Conservation (phyloP, 64 coral and sea anemone genomes). For the Astreopora myriophthalma region DNA sequence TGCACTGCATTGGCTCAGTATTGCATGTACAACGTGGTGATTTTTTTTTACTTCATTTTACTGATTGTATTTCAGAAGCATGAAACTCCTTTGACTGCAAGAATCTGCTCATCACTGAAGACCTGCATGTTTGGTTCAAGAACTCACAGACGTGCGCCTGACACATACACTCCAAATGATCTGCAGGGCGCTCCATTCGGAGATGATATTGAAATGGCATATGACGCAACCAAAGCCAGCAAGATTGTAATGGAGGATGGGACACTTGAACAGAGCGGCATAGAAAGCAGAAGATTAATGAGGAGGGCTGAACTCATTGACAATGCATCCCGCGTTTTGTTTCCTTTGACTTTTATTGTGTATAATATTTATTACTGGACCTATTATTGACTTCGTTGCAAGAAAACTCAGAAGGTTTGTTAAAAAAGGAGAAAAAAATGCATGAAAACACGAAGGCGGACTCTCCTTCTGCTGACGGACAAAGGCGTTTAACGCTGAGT, state of each 20-base stretch:
- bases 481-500: too few species aligned
- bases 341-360: slow-evolving; percentile 28
- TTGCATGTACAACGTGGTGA: too few species aligned
- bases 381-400: neutral
- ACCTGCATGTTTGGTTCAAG: neutral
- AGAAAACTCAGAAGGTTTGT: neutral
- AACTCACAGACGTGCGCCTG: neutral
- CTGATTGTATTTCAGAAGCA: slow-evolving; percentile 5
- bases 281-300: neutral
- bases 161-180: neutral
- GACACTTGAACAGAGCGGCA: neutral
- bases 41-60: neutral
- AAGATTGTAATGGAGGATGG: neutral
- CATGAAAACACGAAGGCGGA: too few species aligned
- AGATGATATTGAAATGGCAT: slow-evolving; percentile 27
- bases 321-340: slow-evolving; percentile 18
- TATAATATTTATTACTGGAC: slow-evolving; percentile 58
- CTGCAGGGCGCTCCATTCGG: neutral
- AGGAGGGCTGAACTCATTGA: slow-evolving; percentile 35
- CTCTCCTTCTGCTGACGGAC: too few species aligned
- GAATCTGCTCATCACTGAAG: neutral
- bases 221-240: neutral
- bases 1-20: too few species aligned
- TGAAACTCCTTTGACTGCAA: neutral
- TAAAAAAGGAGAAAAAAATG: too few species aligned